Evolutionary conservation across 2,888 invertebrate genomes (phyloP), one percentile per base, ranked within the genome.

Genomic region (Sinodicranocentrus sp.): DNA sequence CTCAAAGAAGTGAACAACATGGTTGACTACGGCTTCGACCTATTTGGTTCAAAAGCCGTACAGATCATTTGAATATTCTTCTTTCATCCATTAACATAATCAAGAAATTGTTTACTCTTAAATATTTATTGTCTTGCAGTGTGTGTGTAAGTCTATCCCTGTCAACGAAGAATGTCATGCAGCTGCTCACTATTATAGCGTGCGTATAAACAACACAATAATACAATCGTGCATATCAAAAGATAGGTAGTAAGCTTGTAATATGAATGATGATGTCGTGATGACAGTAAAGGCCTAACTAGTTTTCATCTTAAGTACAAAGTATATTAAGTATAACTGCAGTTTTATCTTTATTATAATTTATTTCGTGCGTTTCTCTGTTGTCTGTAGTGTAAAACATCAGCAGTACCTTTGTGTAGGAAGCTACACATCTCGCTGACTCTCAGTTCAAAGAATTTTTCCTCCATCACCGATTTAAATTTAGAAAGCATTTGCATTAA

Each of bases 401-500:
- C 25, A 13, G 1, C 23, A 23, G 1, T 25, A 57, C 15, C 25
- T 25, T 57, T 25, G 57, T n/a, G 2, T n/a, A 48, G 3, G 15
- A 48, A n/a, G n/a, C n/a, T n/a, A 65, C 65, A 75, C 43, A 33
- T 67, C 67, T 54, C 15, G 17, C 13, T 43, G 13, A 5, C 6
- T 43, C 67, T 44, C n/a, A 13, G 67, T 43, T 65, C 61, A 61
- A 17, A 33, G 39, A 54, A 39, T 57, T 43, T 15, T 44, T 28
- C 61, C 25, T 48, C 61, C 68, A 33, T 78, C 57, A 82, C 75
- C 68, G 33, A 65, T 84, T 82, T 82, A 88, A 88, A 86, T 87
- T 86, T 86, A 87, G 86, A 85, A 83, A 73, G 68, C 86, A 87
- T 87, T 87, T 87, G 87, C 87, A 87, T 87, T 87, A 88, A 87